These are phyloP conservation scores for Lacanobia oleracea DNA, from an alignment of 2,888 invertebrate genomes.

Conservation along the genomic window DNA sequence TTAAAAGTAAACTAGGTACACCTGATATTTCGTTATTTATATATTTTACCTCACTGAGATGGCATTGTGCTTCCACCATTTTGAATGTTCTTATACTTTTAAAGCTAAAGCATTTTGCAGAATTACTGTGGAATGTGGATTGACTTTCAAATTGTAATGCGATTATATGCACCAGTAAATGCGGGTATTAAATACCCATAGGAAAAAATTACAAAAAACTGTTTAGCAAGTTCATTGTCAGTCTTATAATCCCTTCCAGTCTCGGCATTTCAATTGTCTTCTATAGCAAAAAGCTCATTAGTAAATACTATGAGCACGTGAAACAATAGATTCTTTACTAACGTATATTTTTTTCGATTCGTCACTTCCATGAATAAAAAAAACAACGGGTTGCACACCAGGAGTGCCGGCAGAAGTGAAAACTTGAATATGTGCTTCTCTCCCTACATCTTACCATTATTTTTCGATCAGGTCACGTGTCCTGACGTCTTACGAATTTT, in stretches of 20 bases:
- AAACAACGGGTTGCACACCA: too few species aligned
- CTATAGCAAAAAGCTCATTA: neutral
- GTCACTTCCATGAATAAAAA: neutral
- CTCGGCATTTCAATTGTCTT: neutral
- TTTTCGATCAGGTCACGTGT: too few species aligned
- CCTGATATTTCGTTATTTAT: slow-evolving; percentile 21
- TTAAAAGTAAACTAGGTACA: slow-evolving; percentile 1
- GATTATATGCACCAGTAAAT: neutral
- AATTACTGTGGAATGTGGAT: neutral
- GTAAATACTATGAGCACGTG: neutral
- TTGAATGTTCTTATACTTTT: neutral
- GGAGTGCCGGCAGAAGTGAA: too few species aligned
- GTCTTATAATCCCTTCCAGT: neutral
- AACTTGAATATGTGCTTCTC: too few species aligned
- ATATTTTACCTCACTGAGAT: slow-evolving; percentile 28
- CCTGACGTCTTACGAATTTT: too few species aligned
- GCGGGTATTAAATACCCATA: neutral
- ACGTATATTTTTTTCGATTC: too few species aligned
- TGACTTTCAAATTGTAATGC: neutral
- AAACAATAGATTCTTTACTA: neutral
- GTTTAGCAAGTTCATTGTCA: neutral
- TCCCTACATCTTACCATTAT: too few species aligned
- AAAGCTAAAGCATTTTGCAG: neutral
- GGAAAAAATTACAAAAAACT: neutral
- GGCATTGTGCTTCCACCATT: slow-evolving; percentile 35